Evolutionary conservation across 2,888 invertebrate species (phyloP), one percentile per base, ranked within the genome.

Genomic region (Chalcosyrphus nemorum): DNA sequence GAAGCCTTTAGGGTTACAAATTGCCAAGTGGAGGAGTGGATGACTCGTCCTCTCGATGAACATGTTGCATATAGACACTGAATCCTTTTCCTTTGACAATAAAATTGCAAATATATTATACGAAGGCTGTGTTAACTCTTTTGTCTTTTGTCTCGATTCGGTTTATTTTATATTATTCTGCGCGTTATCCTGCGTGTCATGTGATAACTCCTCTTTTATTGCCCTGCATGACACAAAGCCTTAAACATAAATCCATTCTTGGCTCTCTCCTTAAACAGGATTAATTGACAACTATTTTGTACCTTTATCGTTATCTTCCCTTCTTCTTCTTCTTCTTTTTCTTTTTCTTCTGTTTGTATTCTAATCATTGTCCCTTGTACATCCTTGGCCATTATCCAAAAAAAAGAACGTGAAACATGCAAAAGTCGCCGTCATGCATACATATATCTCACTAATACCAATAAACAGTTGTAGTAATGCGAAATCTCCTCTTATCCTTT

Each of bases 221-320:
- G 65, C 19, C 35, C 43, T 43, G 52, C 61, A 43, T 50, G 45
- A 76, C 45, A 70, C 54, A 52, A 61, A 70, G 68, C 24, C 76
- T 70, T 68, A 41, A 66, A 56, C 72, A 68, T 74, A 56, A 74
- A 78, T 80, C 70, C 52, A 38, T 70, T 63, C 59, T 65, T 70
- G 57, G 57, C 54, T 63, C 65, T 77, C n/a, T 70, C 15, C 68
- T 75, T 75, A 68, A 63, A 52, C 35, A 50, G 80, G 63, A 84
- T 84, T 78, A 84, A 80, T 84, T 84, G 74, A 80, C 84, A 80
- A 84, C 63, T 80, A 80, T 84, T 80, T 84, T 57, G 84, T 84
- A 84, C 82, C 84, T 84, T 71, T 70, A 80, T 59, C 84, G 70
- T 70, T 70, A 84, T 80, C 82, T 78, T 13, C 17, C 63, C 41